Percentiles rank a stretch among this genome's conserved stretches.
Evolutionary conservation across 2,888 invertebrate species (phyloP).

Genomic region (Podabrus alpinus): DNA sequence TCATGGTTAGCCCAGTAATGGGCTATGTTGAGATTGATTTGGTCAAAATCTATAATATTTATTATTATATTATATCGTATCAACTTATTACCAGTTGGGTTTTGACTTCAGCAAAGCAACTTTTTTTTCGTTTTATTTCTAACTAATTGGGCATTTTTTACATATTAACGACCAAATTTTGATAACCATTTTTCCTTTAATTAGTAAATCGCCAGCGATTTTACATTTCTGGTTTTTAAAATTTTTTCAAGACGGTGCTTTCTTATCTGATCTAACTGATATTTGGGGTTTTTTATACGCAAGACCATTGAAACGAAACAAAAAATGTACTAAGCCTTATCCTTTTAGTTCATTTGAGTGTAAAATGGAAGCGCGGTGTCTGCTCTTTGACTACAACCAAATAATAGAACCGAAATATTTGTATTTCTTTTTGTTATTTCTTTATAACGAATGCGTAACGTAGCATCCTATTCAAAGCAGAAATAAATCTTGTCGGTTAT

Average conservation of each 20-base stretch:
- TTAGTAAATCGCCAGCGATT: not conserved
- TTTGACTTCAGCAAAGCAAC: too few relatives aligned
- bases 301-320: slow-evolving; percentile 27
- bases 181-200: not conserved
- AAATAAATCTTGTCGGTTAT: not conserved
- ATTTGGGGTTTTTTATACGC: slow-evolving; percentile 18
- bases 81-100: too few relatives aligned
- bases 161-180: not conserved
- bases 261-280: slow-evolving; percentile 31
- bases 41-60: too few relatives aligned
- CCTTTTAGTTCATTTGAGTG: slow-evolving; percentile 52
- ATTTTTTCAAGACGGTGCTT: not conserved
- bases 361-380: slow-evolving; percentile 49
- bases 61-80: too few relatives aligned
- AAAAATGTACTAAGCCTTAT: slow-evolving; percentile 39
- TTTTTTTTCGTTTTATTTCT: not conserved
- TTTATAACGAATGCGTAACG: slow-evolving; percentile 5
- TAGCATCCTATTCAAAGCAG: not conserved
- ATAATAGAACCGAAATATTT: slow-evolving; percentile 22
- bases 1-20: too few relatives aligned
- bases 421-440: slow-evolving; percentile 12
- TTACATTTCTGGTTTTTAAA: not conserved
- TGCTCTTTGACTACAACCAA: slow-evolving; percentile 33
- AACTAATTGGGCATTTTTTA: not conserved
- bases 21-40: too few relatives aligned